Conservation (phyloP, 2,113 vertebrate species). For the Polypterus senegalus region DNA sequence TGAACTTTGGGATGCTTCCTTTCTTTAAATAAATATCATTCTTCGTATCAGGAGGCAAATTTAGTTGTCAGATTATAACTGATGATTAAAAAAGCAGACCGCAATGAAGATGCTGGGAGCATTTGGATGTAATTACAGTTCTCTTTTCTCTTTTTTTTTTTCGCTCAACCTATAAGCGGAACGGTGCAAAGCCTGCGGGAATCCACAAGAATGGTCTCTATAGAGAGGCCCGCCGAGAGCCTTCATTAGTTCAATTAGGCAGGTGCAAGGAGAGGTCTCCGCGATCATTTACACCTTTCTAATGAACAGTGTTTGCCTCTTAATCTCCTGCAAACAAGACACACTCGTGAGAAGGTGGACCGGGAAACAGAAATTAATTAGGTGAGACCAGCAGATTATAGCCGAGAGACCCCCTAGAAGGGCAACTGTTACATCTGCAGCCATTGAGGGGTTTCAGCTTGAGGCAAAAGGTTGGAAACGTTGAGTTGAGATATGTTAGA, state of each 20-base stretch:
- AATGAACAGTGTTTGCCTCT: constrained; percentile 72
- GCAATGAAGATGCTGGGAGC: constrained; percentile 5
- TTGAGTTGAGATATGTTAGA: no score
- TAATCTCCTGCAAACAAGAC: constrained; percentile 87
- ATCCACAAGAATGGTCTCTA: constrained; percentile 40
- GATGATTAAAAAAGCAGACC: not conserved
- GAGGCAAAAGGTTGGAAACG: not conserved
- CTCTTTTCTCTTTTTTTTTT: not conserved
- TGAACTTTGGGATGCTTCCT: no score
- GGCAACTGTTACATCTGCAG: constrained; percentile 58
- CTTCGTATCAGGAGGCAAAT: not conserved
- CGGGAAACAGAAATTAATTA: constrained; percentile 84
- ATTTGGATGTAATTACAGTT: constrained; percentile 12
- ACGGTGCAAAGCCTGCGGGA: constrained; percentile 33
- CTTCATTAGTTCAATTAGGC: constrained; percentile 84
- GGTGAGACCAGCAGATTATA: constrained; percentile 78
- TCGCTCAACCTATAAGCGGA: constrained; percentile 7
- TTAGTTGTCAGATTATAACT: constrained; percentile 2
- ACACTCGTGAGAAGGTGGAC: constrained; percentile 70
- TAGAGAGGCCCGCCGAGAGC: constrained; percentile 54
- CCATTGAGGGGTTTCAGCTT: constrained; percentile 43
- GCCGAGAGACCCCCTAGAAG: constrained; percentile 57
- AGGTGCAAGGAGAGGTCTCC: constrained; percentile 73
- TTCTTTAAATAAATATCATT: no score
- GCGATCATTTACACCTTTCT: constrained; percentile 84